Evolutionary conservation across 2,888 invertebrate species (phyloP).

Genomic region (Gibbula magus): DNA sequence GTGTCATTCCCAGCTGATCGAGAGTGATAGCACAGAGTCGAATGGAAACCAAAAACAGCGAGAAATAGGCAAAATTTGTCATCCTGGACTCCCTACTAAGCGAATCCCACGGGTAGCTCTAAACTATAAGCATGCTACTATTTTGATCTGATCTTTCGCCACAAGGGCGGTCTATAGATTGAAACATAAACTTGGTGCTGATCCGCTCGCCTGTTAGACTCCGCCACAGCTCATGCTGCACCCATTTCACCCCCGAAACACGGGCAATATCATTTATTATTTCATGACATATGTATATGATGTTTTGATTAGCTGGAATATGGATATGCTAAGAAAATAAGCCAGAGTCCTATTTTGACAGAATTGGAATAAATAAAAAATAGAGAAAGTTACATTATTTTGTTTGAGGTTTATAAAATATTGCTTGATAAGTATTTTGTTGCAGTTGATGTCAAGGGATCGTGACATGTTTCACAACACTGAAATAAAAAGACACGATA

Average conservation of each 20-base stretch:
- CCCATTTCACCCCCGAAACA: neutral
- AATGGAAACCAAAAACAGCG: neutral
- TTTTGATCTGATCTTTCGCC: conserved; percentile 8
- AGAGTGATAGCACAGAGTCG: neutral
- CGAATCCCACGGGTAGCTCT: neutral
- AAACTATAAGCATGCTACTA: neutral
- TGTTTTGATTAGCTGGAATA: conserved; percentile 2
- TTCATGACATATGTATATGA: conserved; percentile 12
- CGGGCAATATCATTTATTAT: conserved; percentile 21
- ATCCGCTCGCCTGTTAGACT: neutral
- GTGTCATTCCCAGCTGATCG: neutral
- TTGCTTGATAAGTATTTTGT: neutral
- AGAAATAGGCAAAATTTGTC: conserved; percentile 16
- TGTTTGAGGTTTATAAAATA: conserved; percentile 2
- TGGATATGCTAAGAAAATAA: conserved; percentile 23
- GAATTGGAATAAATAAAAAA: conserved; percentile 21
- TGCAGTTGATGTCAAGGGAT: neutral
- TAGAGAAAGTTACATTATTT: neutral
- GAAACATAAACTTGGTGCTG: neutral
- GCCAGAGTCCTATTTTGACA: conserved; percentile 17
- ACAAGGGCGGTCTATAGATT: neutral
- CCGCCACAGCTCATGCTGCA: neutral
- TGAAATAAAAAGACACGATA: too few species aligned
- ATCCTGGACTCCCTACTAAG: neutral
- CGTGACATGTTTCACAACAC: neutral